These are phyloP conservation scores for Darevskia mixta DNA, from an alignment of 2,797 vertebrate genomes.

Conservation along the genomic window DNA sequence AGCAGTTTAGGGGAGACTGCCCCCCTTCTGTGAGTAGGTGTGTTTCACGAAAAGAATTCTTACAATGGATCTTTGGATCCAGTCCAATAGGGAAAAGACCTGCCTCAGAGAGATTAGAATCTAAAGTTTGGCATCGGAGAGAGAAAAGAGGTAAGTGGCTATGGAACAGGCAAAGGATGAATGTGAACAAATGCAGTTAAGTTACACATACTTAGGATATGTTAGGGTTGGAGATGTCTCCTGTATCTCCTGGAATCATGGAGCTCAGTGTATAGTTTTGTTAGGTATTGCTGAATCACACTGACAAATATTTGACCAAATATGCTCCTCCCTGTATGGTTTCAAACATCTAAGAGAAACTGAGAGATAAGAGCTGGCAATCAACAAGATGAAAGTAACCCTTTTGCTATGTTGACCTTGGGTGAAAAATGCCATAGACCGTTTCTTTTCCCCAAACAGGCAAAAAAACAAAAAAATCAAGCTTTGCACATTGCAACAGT, in stretches of 20 bases:
- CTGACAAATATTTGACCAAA: slow-evolving; percentile 22
- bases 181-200: background rate
- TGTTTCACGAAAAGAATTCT: too few relatives aligned
- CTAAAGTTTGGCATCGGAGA: background rate
- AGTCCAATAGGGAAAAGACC: background rate
- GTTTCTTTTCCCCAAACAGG: background rate
- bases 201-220: background rate
- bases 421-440: background rate
- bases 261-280: background rate
- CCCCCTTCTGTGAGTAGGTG: background rate
- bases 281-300: slow-evolving; percentile 12
- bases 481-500: slow-evolving; percentile 1
- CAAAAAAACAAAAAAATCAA: background rate
- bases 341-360: slow-evolving; percentile 15
- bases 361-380: slow-evolving; percentile 30
- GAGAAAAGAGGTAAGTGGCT: background rate
- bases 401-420: slow-evolving; percentile 19
- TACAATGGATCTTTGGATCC: background rate
- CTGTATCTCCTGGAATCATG: background rate
- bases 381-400: slow-evolving; percentile 13
- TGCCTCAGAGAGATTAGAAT: background rate
- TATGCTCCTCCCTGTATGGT: background rate
- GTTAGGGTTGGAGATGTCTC: background rate
- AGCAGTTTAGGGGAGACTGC: background rate
- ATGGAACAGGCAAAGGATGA: background rate